phyloP scores from a whole-genome alignment of 1,140 invertebrate genomes.

The Ylistrum balloti region DNA sequence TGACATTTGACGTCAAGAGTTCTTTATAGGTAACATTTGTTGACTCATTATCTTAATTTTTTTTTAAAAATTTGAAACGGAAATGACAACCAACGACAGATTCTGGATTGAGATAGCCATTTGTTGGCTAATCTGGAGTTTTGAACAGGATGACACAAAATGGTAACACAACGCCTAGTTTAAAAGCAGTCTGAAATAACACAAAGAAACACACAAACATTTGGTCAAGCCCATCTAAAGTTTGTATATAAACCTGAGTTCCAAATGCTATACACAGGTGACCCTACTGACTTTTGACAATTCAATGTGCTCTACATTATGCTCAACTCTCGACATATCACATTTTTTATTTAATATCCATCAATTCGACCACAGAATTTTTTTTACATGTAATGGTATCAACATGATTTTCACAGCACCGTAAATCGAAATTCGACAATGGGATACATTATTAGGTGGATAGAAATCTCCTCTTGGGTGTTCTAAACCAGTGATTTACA shows the following conservation, averaged over 20 bases:
- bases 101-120: not conserved
- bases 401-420: not conserved
- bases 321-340: not conserved
- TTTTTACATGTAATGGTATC: not conserved
- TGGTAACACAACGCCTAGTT: not conserved
- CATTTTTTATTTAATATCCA: not conserved
- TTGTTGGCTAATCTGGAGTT: not conserved
- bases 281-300: constrained; percentile 17
- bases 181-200: constrained; percentile 1
- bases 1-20: not conserved
- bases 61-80: constrained; percentile 18
- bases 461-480: constrained; percentile 25
- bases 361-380: constrained; percentile 27
- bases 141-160: not conserved
- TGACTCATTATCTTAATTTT: not conserved
- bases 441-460: not conserved
- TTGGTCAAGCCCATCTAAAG: not conserved
- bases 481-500: not conserved
- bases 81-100: not conserved
- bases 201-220: not conserved
- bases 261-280: not conserved
- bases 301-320: not conserved
- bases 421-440: not conserved
- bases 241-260: not conserved
- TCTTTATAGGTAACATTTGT: constrained; percentile 1